These are phyloP conservation scores for Macquaria ambigua DNA, from an alignment of 2,113 vertebrate species.

Conservation along the genomic window DNA sequence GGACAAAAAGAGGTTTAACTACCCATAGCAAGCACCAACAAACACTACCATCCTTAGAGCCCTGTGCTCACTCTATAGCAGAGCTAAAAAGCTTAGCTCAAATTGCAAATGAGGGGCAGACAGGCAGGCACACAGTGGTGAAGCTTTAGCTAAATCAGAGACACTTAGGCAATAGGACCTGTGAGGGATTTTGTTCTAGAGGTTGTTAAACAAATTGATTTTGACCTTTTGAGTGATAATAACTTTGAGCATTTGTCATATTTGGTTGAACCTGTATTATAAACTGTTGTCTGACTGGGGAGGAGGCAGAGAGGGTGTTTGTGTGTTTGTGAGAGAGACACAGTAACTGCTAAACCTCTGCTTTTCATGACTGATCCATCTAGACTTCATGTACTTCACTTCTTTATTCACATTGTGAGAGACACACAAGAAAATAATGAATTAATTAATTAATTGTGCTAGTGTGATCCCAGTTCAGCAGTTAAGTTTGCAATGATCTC, in stretches of 20 bases:
- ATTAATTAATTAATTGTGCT: not conserved
- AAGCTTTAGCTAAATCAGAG: constrained; percentile 62
- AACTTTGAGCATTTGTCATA: constrained; percentile 44
- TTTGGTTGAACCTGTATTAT: constrained; percentile 30
- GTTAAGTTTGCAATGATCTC: not conserved
- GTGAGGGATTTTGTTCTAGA: constrained; percentile 58
- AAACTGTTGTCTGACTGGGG: not conserved
- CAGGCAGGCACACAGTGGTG: constrained; percentile 15
- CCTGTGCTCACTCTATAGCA: constrained; percentile 33
- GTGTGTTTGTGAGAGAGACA: not conserved
- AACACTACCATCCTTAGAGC: constrained; percentile 25
- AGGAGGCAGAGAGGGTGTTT: not conserved
- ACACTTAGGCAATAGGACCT: constrained; percentile 63
- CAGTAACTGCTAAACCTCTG: constrained; percentile 10
- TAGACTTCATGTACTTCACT: not conserved
- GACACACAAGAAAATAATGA: not conserved
- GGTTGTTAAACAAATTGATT: constrained; percentile 74
- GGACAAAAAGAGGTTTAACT: constrained; percentile 48
- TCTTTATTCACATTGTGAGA: not conserved
- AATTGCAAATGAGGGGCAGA: constrained; percentile 65
- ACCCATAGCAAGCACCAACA: constrained; percentile 36
- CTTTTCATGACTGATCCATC: not conserved
- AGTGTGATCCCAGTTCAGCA: not conserved
- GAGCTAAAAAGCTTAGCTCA: constrained; percentile 63
- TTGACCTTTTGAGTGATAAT: constrained; percentile 60